phyloP scores from a whole-genome alignment of 2,113 vertebrate species.

The Madoqua kirkii region DNA sequence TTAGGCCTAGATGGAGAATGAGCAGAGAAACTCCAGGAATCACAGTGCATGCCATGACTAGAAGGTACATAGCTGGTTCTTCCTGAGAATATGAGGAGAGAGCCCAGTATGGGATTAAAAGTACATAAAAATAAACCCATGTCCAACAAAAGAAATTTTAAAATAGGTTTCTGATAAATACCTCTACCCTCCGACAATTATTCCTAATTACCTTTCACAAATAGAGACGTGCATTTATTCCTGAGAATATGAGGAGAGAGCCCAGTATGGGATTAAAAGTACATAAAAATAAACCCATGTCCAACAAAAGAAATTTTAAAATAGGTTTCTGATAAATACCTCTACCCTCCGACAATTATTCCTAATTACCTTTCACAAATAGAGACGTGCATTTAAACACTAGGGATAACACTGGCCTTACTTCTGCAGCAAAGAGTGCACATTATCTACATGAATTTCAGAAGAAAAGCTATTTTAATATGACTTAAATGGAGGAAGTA shows the following conservation, averaged over 20 bases:
- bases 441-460: not conserved
- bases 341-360: not conserved
- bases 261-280: not conserved
- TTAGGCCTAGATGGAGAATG: not conserved
- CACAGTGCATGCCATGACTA: not conserved
- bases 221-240: not conserved
- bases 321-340: not conserved
- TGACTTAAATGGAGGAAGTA: not conserved
- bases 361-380: not conserved
- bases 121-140: not conserved
- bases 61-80: not conserved
- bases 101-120: not conserved
- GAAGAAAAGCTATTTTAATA: not conserved
- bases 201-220: not conserved
- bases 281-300: not conserved
- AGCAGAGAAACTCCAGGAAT: not conserved
- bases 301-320: not conserved
- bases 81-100: not conserved
- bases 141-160: not conserved
- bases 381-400: slow-evolving; percentile 2
- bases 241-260: not conserved
- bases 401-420: not conserved
- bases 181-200: not conserved
- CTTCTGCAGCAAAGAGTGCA: not conserved
- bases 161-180: slow-evolving; percentile 9